phyloP scores from a whole-genome alignment of 2,888 invertebrate genomes.

The Mimas tiliae region DNA sequence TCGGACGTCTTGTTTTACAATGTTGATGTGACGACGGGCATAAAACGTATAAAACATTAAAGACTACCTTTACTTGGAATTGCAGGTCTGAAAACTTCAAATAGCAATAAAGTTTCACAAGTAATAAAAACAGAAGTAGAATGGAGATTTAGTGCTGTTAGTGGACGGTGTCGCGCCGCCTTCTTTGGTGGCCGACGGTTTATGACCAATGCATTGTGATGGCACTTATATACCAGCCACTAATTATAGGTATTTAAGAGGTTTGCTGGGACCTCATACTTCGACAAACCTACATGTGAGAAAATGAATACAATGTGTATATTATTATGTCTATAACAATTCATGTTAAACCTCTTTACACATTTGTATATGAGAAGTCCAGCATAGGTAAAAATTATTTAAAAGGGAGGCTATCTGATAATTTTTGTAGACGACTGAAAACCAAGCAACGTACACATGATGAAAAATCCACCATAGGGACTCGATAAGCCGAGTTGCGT shows the following conservation, averaged over 20 bases:
- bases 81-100: slow-evolving; percentile 38
- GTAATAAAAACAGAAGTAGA: slow-evolving; percentile 55
- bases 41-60: slow-evolving; percentile 34
- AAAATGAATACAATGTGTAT: neutral
- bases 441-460: too few species aligned
- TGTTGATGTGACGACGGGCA: slow-evolving; percentile 36
- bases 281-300: neutral
- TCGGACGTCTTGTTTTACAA: slow-evolving; percentile 34
- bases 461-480: too few species aligned
- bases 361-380: too few species aligned
- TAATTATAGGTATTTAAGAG: slow-evolving; percentile 24
- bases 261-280: slow-evolving; percentile 2
- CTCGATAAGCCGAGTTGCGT: too few species aligned
- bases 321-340: neutral
- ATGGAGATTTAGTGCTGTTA: slow-evolving; percentile 53
- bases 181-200: slow-evolving; percentile 50
- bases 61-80: slow-evolving; percentile 29
- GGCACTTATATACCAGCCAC: slow-evolving; percentile 29
- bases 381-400: too few species aligned
- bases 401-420: too few species aligned
- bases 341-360: neutral
- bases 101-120: slow-evolving; percentile 54
- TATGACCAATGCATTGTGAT: slow-evolving; percentile 49
- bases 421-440: too few species aligned
- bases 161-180: slow-evolving; percentile 51